phyloP scores from a whole-genome alignment of 30 jellyfish, hydroid and myxozoan species.

The Turritopsis rubra region DNA sequence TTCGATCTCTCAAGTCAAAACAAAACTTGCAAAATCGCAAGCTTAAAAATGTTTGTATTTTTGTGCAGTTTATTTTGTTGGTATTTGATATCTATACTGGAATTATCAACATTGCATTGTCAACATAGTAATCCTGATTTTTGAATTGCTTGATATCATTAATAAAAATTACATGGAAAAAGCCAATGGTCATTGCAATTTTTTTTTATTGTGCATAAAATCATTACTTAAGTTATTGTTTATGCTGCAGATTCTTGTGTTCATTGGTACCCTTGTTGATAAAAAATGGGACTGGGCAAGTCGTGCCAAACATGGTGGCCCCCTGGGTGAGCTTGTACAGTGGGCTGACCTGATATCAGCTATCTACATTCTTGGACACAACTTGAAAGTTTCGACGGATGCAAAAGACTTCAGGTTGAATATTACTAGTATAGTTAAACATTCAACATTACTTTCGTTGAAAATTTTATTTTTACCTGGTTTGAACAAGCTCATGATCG shows the following conservation, averaged over 20 bases:
- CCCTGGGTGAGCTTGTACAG: slow-evolving; percentile 61
- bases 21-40: slow-evolving; percentile 23
- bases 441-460: no score
- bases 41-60: slow-evolving; percentile 24
- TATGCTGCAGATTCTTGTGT: slow-evolving; percentile 28
- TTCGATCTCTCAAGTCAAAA: neutral
- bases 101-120: no score
- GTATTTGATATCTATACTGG: no score
- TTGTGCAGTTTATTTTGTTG: no score
- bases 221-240: neutral
- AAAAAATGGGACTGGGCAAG: slow-evolving; percentile 43
- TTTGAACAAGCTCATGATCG: no score
- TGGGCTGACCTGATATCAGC: slow-evolving; percentile 59
- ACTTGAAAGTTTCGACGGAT: slow-evolving; percentile 11
- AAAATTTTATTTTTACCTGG: no score
- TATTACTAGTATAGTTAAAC: no score
- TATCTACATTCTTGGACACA: slow-evolving; percentile 44
- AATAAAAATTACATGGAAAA: no score
- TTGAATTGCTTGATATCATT: no score
- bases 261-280: slow-evolving; percentile 47
- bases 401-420: slow-evolving; percentile 1
- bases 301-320: slow-evolving; percentile 51
- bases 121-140: no score
- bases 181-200: no score
- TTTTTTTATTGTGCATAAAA: no score